Base-by-base conservation (phyloP, 2,888 invertebrate genomes). In the Xanthia togata region DNA sequence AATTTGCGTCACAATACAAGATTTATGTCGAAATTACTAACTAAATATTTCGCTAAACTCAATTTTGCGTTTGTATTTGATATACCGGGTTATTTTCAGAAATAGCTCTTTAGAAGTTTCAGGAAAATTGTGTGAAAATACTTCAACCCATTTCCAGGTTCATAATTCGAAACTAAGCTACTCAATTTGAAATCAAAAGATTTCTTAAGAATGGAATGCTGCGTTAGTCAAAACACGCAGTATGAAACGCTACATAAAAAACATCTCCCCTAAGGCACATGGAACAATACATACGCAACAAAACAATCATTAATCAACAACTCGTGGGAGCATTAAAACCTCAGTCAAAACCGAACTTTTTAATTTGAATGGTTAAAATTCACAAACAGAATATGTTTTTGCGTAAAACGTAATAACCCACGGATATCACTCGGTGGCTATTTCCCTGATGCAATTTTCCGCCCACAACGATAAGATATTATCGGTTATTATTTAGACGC, bases 401-500 rank as follows among this genome's bases (percentile, higher is more conserved):
- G 65, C 71, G 67, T 74, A 44, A 80, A 76, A 74, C 69, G 67
- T 87, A 84, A 84, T 87, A 77, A 81, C 64, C 70, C 57, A 23
- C 70, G 69, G 68, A 78, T 84, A 82, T 82, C 71, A 38, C 65
- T 70, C 69, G 60, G 70, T 76, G 60, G 78, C 75, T 79, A 87
- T 87, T 87, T 86, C 81, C 86, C 91, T 93, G 94, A 94, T 93
- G 94, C 92, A 94, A 94, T 90, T 90, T 89, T 82, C 81, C 81
- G 81, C 76, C 83, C 85, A 79, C 82, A 82, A 83, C 83, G 89
- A 87, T 88, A 90, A 76, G 57, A 69, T 76, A 76, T 23, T 82
- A 78, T 90, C 89, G 73, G 85, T 81, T 84, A 85, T 87, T 82
- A 86, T 89, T 88, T 86, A 89, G 85, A 84, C 88, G 83, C 82